Percentiles rank a stretch among this genome's conserved stretches.
phyloP scores from a whole-genome alignment of 23 tunicate species.

The Trididemnum miniatum region DNA sequence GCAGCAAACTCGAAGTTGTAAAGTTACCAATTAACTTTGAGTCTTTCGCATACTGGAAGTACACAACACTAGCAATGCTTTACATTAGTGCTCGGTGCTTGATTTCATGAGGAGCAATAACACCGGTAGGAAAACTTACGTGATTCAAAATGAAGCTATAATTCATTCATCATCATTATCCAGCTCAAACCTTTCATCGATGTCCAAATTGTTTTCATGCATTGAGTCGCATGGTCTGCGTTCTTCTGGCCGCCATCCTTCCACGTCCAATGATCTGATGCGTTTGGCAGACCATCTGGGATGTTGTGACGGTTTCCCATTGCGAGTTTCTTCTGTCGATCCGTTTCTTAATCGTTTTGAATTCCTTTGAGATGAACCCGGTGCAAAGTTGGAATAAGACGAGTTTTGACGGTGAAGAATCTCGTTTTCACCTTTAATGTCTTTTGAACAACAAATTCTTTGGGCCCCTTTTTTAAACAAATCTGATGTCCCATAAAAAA shows the following conservation, averaged over 20 bases:
- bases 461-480: not conserved
- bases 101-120: too few relatives aligned
- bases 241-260: slow-evolving; percentile 21
- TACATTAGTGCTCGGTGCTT: too few relatives aligned
- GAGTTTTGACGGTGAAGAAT: not conserved
- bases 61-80: too few relatives aligned
- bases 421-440: not conserved
- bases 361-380: not conserved
- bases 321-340: not conserved
- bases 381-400: not conserved
- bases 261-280: not conserved
- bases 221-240: not conserved
- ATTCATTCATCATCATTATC: not conserved
- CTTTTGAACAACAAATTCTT: not conserved
- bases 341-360: not conserved
- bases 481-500: not conserved
- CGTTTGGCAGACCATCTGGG: slow-evolving; percentile 1
- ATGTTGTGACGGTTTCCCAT: not conserved
- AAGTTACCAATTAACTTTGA: too few relatives aligned
- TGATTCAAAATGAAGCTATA: too few relatives aligned
- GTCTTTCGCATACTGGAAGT: too few relatives aligned
- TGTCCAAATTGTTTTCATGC: slow-evolving; percentile 12
- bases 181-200: slow-evolving; percentile 2
- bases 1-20: too few relatives aligned
- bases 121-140: too few relatives aligned